Evolutionary conservation across 1,140 invertebrate species (phyloP).

Genomic region (Drusus annulatus): DNA sequence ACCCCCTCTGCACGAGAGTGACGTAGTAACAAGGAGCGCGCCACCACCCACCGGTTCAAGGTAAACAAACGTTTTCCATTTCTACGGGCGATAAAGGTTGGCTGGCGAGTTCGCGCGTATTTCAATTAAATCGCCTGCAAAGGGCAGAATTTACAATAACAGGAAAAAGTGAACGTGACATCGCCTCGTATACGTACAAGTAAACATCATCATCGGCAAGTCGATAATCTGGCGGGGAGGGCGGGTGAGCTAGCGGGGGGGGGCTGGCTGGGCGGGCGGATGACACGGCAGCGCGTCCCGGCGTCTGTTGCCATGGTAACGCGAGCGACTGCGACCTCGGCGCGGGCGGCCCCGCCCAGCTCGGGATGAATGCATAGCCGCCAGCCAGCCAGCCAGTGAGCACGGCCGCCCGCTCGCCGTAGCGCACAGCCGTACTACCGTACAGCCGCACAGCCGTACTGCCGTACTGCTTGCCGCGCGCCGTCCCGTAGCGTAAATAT

Average conservation of each 20-base stretch:
- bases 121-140: not conserved
- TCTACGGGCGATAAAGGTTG: no score
- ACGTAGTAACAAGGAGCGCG: no score
- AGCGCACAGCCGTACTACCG: no score
- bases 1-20: no score
- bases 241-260: not conserved
- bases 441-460: no score
- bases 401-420: not conserved
- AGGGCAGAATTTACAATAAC: not conserved
- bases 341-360: conserved; percentile 41
- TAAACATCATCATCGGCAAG: conserved; percentile 28
- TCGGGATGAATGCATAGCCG: conserved; percentile 8
- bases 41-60: no score
- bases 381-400: not conserved
- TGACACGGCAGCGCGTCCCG: conserved; percentile 59
- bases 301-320: conserved; percentile 72
- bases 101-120: no score
- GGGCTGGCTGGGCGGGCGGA: conserved; percentile 7
- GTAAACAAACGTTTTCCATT: no score
- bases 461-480: not conserved
- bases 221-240: conserved; percentile 27
- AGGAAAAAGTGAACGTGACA: conserved; percentile 33
- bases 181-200: not conserved
- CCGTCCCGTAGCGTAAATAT: conserved; percentile 1
- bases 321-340: conserved; percentile 62